A percentile compares a stretch with the other conserved stretches of the same genome.
phyloP scores from a whole-genome alignment of 1,140 invertebrate genomes.

The Helicoverpa zea region DNA sequence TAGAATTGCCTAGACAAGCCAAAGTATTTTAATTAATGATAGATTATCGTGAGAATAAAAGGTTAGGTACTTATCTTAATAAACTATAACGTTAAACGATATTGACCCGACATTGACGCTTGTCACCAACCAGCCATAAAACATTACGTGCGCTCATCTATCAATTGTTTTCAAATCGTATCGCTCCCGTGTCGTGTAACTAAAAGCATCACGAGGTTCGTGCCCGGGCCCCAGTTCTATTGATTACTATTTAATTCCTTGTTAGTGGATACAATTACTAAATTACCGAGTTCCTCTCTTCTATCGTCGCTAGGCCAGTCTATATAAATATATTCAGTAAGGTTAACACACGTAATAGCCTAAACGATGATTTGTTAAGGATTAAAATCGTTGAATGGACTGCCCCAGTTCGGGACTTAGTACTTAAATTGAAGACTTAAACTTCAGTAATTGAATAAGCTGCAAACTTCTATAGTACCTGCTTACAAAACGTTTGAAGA shows the following conservation, averaged over 20 bases:
- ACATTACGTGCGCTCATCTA: not conserved
- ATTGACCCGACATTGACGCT: too few species aligned
- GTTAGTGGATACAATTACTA: slow-evolving; percentile 86
- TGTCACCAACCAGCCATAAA: not conserved
- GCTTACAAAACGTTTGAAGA: too few species aligned
- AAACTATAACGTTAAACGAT: too few species aligned
- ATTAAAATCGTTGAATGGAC: not conserved
- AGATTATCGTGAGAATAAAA: too few species aligned
- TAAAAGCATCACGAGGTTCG: slow-evolving; percentile 54
- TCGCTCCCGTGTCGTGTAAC: slow-evolving; percentile 57
- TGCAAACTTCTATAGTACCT: too few species aligned
- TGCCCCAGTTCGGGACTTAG: not conserved
- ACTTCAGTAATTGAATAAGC: too few species aligned
- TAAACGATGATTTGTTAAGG: not conserved
- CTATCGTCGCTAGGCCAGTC: slow-evolving; percentile 64
- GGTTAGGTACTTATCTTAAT: too few species aligned
- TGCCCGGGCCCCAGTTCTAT: slow-evolving; percentile 79
- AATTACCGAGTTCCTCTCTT: slow-evolving; percentile 82
- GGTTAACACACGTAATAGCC: slow-evolving; percentile 15
- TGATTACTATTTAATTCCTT: slow-evolving; percentile 86
- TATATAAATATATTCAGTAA: slow-evolving; percentile 75
- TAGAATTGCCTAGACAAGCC: too few species aligned
- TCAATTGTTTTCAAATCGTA: slow-evolving; percentile 29
- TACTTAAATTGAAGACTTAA: not conserved
- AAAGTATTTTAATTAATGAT: too few species aligned